Evolutionary conservation across 2,113 vertebrate genomes (phyloP).

Genomic region (Thalassarche chlororhynchos): DNA sequence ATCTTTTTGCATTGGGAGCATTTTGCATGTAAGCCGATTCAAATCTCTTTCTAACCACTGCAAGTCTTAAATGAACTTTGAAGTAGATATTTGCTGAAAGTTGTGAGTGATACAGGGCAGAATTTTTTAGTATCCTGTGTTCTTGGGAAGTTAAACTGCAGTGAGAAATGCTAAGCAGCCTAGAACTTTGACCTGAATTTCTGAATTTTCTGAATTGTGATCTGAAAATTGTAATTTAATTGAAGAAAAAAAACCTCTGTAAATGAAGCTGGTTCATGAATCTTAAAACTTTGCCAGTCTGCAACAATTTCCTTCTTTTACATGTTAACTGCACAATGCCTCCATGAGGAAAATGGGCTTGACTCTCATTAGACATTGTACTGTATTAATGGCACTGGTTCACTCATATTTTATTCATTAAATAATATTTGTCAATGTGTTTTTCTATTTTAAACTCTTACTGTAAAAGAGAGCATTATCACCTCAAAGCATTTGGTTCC

Average conservation of each 20-base stretch:
- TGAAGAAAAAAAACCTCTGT: not conserved
- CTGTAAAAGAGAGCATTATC: constrained; percentile 76
- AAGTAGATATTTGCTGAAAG: not conserved
- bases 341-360: not conserved
- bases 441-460: constrained; percentile 74
- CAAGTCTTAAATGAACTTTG: not conserved
- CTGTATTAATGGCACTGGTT: constrained; percentile 51
- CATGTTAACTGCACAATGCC: not conserved
- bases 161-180: not conserved
- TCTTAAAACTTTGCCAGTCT: not conserved
- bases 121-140: not conserved
- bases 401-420: constrained; percentile 79
- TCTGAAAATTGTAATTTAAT: not conserved
- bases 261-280: not conserved
- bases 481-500: constrained; percentile 63
- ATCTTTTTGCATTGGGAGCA: not conserved
- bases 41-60: not conserved
- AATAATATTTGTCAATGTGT: constrained; percentile 67
- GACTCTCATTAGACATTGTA: constrained; percentile 13
- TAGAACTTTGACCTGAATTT: not conserved
- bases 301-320: not conserved
- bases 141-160: not conserved
- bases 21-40: not conserved
- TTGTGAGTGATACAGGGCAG: not conserved
- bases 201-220: not conserved